Evolutionary conservation across 1,140 invertebrate genomes (phyloP), one percentile per base, ranked within the genome.

Genomic region (Paralvinella palmiformis): DNA sequence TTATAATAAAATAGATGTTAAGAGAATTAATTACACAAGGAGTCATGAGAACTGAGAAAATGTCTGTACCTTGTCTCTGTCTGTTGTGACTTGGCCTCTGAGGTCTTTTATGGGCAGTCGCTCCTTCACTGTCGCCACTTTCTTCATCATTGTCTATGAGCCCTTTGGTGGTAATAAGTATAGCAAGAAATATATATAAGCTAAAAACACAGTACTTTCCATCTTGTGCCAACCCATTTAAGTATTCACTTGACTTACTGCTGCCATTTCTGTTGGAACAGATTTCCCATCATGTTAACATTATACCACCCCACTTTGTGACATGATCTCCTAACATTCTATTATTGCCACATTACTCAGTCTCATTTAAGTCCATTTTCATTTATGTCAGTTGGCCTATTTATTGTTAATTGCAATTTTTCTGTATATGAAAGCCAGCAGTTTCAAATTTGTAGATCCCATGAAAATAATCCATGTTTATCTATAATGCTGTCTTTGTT

Each of bases 101-200:
- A 41, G n/a, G 37, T 53, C 10, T 20, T 22, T 29, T 22, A 15
- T 27, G 27, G 17, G 66, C 58, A 15, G 59, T 69, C 45, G 75
- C 74, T 45, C 74, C 72, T 1, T 73, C 72, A 55, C 68, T 69
- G 1, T 69, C 71, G 15, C 70, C 71, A 57, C 67, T 70, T 10
- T 67, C 71, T 58, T 72, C 72, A 58, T 64, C 65, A 53, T 71
- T 73, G 52, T 68, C 69, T 33, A 58, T 59, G 2, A 68, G 65
- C 64, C 59, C 35, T 48, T 50, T n/a, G 37, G 32, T 32, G 13
- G 20, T 57, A 20, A 20, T 58, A 36, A 6, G 24, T 31, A 24
- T 31, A 58, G 10, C 13, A 62, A 13, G 13, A 20, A 17, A 15
- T 17, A 32, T 27, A 10, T 17, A 20, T 29, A 13, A 53, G 22